Evolutionary conservation across 35 echinoderm and acorn worm genomes (phyloP).

Genomic region (Heliocidaris tuberculata): DNA sequence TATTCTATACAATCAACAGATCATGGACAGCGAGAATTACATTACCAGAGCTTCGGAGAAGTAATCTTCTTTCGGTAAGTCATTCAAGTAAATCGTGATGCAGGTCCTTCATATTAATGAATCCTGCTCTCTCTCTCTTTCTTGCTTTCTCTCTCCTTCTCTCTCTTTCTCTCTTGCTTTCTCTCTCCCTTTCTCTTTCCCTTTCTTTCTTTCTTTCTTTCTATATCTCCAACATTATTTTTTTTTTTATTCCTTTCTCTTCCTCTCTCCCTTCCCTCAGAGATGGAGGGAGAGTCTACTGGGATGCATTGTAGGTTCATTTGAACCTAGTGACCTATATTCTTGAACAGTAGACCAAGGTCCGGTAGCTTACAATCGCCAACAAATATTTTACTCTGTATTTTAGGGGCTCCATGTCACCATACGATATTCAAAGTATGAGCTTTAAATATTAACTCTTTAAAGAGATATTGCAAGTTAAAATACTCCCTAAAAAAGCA

Average conservation of each 20-base stretch:
- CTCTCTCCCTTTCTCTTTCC: neutral
- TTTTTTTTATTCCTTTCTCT: neutral
- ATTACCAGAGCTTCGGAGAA: slow-evolving; percentile 86
- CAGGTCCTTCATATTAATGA: neutral
- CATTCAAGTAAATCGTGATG: neutral
- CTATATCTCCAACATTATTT: neutral
- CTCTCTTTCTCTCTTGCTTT: neutral
- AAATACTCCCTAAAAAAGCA: too few species aligned
- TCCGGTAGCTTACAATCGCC: too few species aligned
- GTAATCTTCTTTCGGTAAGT: slow-evolving; percentile 90
- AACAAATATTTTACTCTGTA: too few species aligned
- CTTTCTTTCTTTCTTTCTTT: neutral
- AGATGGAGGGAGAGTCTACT: too few species aligned
- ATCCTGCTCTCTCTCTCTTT: neutral
- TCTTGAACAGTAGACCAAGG: too few species aligned
- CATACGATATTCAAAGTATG: too few species aligned
- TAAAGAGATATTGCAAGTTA: too few species aligned
- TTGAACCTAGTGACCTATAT: too few species aligned
- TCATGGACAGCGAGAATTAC: slow-evolving; percentile 95
- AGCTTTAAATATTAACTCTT: too few species aligned
- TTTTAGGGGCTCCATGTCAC: too few species aligned
- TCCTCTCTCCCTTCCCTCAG: neutral
- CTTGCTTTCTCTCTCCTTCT: neutral
- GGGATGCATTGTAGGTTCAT: too few species aligned
- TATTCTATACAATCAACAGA: slow-evolving; percentile 96